These are phyloP conservation scores for Melanotaenia trifasciata DNA, from an alignment of 2,797 vertebrate genomes.

Conservation along the genomic window DNA sequence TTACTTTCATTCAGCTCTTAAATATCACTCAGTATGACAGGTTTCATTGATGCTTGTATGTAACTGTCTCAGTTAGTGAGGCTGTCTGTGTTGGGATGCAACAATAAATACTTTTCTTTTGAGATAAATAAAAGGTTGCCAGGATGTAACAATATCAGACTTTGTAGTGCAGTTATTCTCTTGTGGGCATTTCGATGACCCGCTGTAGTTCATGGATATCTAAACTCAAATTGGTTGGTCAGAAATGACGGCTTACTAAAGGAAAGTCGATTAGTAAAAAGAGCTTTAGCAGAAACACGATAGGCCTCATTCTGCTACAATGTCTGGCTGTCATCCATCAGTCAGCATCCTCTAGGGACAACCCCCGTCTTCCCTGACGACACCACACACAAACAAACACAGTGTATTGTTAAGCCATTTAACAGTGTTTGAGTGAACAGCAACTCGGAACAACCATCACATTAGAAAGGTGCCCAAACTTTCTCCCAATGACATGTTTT, in stretches of 20 bases:
- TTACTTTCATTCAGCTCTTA: not conserved
- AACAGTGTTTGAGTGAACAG: slow-evolving; percentile 35
- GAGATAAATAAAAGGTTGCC: not conserved
- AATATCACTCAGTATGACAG: not conserved
- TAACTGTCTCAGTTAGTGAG: not conserved
- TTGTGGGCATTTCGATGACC: not conserved
- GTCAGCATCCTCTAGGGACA: slow-evolving; percentile 47
- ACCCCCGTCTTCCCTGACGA: slow-evolving; percentile 10
- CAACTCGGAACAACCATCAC: slow-evolving; percentile 18
- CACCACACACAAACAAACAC: slow-evolving; percentile 26
- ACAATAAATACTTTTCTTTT: not conserved
- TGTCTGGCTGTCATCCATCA: slow-evolving; percentile 52
- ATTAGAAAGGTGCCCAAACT: not conserved
- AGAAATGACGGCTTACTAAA: slow-evolving; percentile 1
- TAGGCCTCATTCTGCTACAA: slow-evolving; percentile 37
- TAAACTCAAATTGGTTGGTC: slow-evolving; percentile 7
- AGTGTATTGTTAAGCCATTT: slow-evolving; percentile 5
- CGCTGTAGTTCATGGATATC: slow-evolving; percentile 1
- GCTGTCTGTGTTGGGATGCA: not conserved
- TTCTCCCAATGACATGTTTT: not conserved
- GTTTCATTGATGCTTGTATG: not conserved
- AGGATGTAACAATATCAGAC: not conserved
- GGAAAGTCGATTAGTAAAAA: slow-evolving; percentile 39
- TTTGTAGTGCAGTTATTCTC: not conserved
- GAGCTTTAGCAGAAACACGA: slow-evolving; percentile 61